Evolutionary conservation across 2,797 vertebrate genomes (phyloP), one percentile per base, ranked within the genome.

Genomic region (Enteromius trimaculatus): DNA sequence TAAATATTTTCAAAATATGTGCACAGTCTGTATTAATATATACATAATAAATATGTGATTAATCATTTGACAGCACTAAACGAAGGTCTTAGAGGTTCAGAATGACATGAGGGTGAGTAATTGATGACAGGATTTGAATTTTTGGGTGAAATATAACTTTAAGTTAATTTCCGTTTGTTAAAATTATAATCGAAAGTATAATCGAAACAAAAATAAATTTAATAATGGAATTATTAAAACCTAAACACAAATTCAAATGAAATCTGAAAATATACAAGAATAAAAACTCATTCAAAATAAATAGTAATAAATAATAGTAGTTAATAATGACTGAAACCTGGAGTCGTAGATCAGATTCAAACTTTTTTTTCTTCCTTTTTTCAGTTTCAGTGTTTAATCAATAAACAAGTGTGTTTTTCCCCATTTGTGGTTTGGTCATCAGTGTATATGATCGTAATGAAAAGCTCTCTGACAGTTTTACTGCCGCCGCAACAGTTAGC

Each of bases 351-450:
- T 58, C 13, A 0, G 21, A 58, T 75, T 39, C 13, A 37, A n/a
- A 31, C 31, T 39, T 53, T 79, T 34, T 13, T n/a, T 14, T 37
- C 6, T 37, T 68, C 17, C 13, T 51, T 14, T 1, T 42, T 79
- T 6, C n/a, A 44, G 16, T 69, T 80, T 79, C 11, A n/a, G 17
- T n/a, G 11, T 80, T n/a, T 70, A 58, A 80, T 70, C 34, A 31
- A 70, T 70, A 69, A 55, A 16, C 49, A 69, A 69, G 6, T 69
- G 5, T 39, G 39, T 79, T 66, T 78, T 49, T 16, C 17, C 39
- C 76, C 16, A 16, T 78, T 79, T 79, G 64, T 80, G 65, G 65
- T 42, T 23, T 4, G 34, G 49, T 58, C 34, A n/a, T 68, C 49
- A 74, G 1, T 21, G 47, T 53, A 1, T 79, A 2, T 17, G 64